Conservation (phyloP, 2,888 invertebrate species). For the Xiphydria camelus region DNA sequence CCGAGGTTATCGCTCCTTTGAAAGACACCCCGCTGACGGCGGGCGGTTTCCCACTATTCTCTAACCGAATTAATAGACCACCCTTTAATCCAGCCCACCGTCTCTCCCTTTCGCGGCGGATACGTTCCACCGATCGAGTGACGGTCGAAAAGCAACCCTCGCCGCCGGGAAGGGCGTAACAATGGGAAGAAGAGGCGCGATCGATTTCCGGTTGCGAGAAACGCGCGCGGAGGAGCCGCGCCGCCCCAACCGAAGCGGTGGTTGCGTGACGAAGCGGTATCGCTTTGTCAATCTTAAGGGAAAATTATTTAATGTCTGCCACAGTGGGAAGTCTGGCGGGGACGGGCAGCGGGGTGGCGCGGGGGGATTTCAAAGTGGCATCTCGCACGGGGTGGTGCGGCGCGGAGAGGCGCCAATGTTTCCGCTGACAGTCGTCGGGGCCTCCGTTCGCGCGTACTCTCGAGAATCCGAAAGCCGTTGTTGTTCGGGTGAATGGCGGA, state of each 20-base stretch:
- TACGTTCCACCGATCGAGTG: too few relatives aligned
- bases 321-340: background rate
- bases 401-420: slow-evolving; percentile 1
- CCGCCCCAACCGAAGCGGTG: background rate
- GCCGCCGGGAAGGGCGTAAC: background rate
- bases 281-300: background rate
- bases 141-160: too few relatives aligned
- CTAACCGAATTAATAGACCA: too few relatives aligned
- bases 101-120: too few relatives aligned
- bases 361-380: slow-evolving; percentile 1
- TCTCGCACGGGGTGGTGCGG: background rate
- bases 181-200: background rate
- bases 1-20: too few relatives aligned
- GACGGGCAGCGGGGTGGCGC: background rate
- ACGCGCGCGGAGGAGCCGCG: too few relatives aligned
- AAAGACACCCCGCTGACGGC: too few relatives aligned
- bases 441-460: background rate
- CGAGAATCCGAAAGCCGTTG: too few relatives aligned
- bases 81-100: too few relatives aligned
- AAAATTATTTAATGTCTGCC: slow-evolving; percentile 3
- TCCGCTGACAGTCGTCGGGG: background rate
- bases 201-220: slow-evolving; percentile 1
- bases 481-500: too few relatives aligned
- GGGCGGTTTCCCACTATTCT: too few relatives aligned
- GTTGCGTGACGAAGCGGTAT: slow-evolving; percentile 1